Base-by-base conservation (phyloP, 2,888 invertebrate genomes). In the Zaprionus bogoriensis region DNA sequence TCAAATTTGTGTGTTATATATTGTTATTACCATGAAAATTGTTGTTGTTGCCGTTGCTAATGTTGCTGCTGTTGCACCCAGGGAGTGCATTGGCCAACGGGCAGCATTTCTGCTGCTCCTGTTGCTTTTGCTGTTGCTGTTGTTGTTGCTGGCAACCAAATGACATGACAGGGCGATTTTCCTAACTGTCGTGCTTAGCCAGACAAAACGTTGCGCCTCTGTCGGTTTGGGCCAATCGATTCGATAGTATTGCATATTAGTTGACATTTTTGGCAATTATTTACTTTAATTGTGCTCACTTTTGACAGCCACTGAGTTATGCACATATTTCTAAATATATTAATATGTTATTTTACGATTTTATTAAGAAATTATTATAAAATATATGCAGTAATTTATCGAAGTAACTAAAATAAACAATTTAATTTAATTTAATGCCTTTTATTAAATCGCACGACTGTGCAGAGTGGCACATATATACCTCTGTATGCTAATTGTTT, bases 1-100 rank as follows among this genome's bases (percentile, higher is more conserved):
- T 83, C 82, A 83, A 83, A 83, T 83, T 83, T 85, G 76, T 85
- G 66, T 85, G 86, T 85, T 82, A 79, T 82, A 85, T 82, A 82
- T 85, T 85, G 85, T 81, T 81, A 81, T 81, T 81, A 84, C 78
- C 66, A 67, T 68, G 84, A 67, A 80, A 84, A 80, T 76, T 54
- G 67, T 71, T 57, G 71, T 59, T 66, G 68, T 48, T 64, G 41
- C 25, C 64, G 68, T 48, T 64, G 41, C 25, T 38, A 63, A 50
- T 61, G 55, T 54, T 63, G 46, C 20, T 38, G 23, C 17, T 22
- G 32, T 53, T 74, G 74, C 67, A 58, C 55, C 53, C 42, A 38
- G 46, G 50, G 53, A 74, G 82, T 73, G 58, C 76, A 81, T 70
- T 77, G 76, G 64, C 80, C 81, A 48, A 47, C 42, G 54, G 75